Evolutionary conservation across 2,888 invertebrate genomes (phyloP), one percentile per base, ranked within the genome.

Genomic region (Auanema freiburgensis): DNA sequence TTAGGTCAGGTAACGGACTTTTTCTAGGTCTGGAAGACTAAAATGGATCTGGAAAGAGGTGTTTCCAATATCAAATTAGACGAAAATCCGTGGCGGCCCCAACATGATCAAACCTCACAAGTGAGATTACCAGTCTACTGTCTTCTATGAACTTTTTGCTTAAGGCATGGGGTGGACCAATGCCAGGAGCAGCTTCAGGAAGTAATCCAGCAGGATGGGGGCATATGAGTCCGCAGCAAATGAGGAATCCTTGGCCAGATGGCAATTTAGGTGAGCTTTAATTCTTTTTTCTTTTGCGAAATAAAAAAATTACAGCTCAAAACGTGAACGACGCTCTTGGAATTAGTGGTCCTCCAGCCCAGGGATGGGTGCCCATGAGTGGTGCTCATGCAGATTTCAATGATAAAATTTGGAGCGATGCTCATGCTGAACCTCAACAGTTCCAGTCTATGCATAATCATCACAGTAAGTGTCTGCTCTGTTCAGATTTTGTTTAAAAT

Each of bases 31-130:
- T 46, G 46, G 8, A 40, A 51, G 65, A 66, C 56, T 61, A 67
- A 66, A 67, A 70, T 70, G 60, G 68, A 66, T 68, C 67, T 72
- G 44, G 72, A 70, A 69, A 66, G 68, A 65, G 68, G 63, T 55
- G 51, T 72, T n/a, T 67, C 67, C 50, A 70, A 70, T 44, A 70
- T 72, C 18, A 60, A 66, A 41, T 66, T 72, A 57, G 72, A 72
- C 57, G 72, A 72, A 46, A 65, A 57, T 43, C 65, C 70, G 52
- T 72, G 72, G 72, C 68, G 70, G 41, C 24, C 54, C 21, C 72
- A 67, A 33, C 70, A 72, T 44, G 72, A 70, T 24, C 69, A 69
- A 40, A 53, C 66, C 42, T 66, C 54, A 51, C 67, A 63, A 57
- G 59, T 65, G 24, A n/a, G 50, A 49, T 10, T 4, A 23, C 46